Base-by-base conservation (phyloP, 2,113 vertebrate species). In the Mustelus asterias region DNA sequence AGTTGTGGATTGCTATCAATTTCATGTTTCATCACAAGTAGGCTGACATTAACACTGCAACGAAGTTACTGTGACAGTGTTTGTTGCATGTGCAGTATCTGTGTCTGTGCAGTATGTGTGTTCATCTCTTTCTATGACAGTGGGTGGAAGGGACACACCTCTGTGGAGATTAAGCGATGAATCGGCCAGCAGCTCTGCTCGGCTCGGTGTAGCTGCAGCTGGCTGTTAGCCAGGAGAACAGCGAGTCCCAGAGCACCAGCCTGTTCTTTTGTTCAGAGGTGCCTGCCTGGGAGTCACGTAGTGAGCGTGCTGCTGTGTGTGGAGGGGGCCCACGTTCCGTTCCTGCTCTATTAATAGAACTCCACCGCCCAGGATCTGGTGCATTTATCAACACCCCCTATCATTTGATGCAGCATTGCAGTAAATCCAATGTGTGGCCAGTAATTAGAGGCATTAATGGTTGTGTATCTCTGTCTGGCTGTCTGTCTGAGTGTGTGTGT, bases 341-440 rank as follows among this genome's bases (percentile, higher is more conserved):
- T 8, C 6, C 69, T 18, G 69, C 67, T 72, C 69, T 72, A 95
- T 95, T 24, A 95, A 95, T 95, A 95, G 41, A 48, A 41, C 97
- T 97, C 97, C 97, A 97, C 48, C 97, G 98, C 98, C 60, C 60
- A 9, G 13, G 13, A 63, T 13, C 60, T 63, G 60, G 9, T 63
- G 8, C 60, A 63, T 63, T 13, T 13, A 63, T 63, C 60, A 63
- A 11, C 60, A 0, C 60, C 6, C 60, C 60, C 60, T 13, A 63
- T 11, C 48, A 54, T 54, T 54, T 63, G 13, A 93, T 97, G 96
- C 97, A 95, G 97, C 97, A 97, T 96, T 96, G 96, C 97, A 97
- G 97, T 97, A 98, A 97, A 97, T 96, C 96, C 96, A 97, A 96
- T 96, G 96, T 96, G 97, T 96, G 96, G 96, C 97, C 96, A 96